Evolutionary conservation across 2,888 invertebrate genomes (phyloP).

Genomic region (Sialis fuliginosa): DNA sequence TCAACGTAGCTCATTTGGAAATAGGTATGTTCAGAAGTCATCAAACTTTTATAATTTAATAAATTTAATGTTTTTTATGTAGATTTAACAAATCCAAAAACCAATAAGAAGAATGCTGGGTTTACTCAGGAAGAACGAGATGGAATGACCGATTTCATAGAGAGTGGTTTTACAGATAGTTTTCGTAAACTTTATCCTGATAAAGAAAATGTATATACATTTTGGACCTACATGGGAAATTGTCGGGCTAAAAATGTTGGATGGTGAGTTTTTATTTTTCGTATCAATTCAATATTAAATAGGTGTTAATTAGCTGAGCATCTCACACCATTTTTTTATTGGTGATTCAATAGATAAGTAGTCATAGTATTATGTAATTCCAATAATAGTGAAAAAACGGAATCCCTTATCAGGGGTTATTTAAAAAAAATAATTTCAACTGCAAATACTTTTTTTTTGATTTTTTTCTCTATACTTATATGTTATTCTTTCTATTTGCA

Average conservation of each 20-base stretch:
- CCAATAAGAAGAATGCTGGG: conserved; percentile 83
- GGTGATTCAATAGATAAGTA: no score
- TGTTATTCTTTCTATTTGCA: no score
- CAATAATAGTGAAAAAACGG: no score
- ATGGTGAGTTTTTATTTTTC: conserved; percentile 43
- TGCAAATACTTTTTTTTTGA: no score
- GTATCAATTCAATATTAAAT: neutral
- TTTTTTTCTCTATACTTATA: no score
- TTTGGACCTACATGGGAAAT: conserved; percentile 88
- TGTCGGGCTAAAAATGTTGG: conserved; percentile 81
- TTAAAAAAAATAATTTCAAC: no score
- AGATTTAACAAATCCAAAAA: conserved; percentile 90
- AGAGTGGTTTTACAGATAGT: conserved; percentile 71
- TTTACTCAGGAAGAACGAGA: conserved; percentile 90
- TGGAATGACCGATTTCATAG: conserved; percentile 70
- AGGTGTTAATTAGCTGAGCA: neutral
- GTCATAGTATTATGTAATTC: no score
- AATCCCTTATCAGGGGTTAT: no score
- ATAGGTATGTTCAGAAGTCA: conserved; percentile 47
- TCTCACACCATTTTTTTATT: no score
- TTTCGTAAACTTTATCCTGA: conserved; percentile 79
- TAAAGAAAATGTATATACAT: conserved; percentile 67
- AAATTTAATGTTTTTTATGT: conserved; percentile 9
- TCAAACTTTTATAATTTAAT: neutral
- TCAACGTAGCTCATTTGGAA: conserved; percentile 93